These are phyloP conservation scores for Dryobates pubescens DNA, from an alignment of 2,797 vertebrate species.

Conservation along the genomic window DNA sequence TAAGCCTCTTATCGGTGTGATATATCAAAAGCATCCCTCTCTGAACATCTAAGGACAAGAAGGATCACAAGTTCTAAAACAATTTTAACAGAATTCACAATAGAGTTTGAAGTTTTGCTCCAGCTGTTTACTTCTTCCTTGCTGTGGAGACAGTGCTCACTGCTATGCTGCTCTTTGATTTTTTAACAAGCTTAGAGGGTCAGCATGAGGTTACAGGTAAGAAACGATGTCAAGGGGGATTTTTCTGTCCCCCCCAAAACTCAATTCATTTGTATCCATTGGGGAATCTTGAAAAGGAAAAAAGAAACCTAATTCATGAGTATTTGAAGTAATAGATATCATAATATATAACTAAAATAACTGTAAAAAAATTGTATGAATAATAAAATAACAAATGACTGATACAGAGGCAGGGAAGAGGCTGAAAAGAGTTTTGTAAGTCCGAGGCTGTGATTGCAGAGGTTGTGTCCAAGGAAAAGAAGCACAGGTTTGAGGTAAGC, in stretches of 20 bases:
- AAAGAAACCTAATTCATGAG: neutral
- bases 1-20: slow-evolving; percentile 35
- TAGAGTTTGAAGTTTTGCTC: neutral
- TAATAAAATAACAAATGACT: neutral
- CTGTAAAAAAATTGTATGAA: neutral
- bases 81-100: neutral
- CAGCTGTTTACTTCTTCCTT: neutral
- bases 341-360: neutral
- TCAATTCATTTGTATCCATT: neutral
- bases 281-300: neutral
- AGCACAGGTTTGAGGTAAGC: neutral
- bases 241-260: neutral
- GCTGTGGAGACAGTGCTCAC: neutral
- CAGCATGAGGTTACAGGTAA: neutral
- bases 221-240: neutral
- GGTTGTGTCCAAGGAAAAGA: neutral
- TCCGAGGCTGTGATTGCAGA: neutral
- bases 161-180: neutral
- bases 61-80: neutral
- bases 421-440: neutral
- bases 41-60: slow-evolving; percentile 60
- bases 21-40: slow-evolving; percentile 53
- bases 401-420: neutral
- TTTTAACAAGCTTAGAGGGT: neutral
- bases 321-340: neutral